These are phyloP conservation scores for Phengaris arion DNA, from an alignment of 2,888 invertebrate species.

Conservation along the genomic window DNA sequence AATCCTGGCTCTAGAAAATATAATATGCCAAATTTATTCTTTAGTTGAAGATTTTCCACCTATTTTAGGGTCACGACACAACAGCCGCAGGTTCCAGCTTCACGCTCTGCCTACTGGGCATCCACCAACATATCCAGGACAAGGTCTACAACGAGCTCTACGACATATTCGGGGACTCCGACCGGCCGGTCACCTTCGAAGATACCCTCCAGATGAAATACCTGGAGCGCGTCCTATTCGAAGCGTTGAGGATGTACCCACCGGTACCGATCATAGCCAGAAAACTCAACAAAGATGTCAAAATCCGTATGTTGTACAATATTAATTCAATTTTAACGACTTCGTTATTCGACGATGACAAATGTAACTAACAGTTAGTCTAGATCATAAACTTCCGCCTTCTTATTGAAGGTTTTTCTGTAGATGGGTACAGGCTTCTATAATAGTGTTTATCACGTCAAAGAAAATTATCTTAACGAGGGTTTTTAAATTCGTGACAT, in stretches of 20 bases:
- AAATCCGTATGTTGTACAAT: slow-evolving; percentile 73
- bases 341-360: too few relatives aligned
- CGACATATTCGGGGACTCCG: slow-evolving; percentile 87
- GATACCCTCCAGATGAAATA: slow-evolving; percentile 91
- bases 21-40: too few relatives aligned
- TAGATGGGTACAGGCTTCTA: too few relatives aligned
- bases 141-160: slow-evolving; percentile 86
- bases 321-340: too few relatives aligned
- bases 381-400: too few relatives aligned
- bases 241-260: slow-evolving; percentile 87
- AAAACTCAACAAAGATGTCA: slow-evolving; percentile 83
- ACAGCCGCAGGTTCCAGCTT: slow-evolving; percentile 90
- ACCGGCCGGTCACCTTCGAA: slow-evolving; percentile 86
- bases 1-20: too few relatives aligned
- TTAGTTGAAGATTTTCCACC: too few relatives aligned
- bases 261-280: slow-evolving; percentile 89
- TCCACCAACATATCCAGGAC: slow-evolving; percentile 88
- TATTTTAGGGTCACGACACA: slow-evolving; percentile 69
- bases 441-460: too few relatives aligned
- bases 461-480: too few relatives aligned
- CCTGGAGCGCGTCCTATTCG: slow-evolving; percentile 87
- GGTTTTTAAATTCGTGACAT: too few relatives aligned
- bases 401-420: too few relatives aligned
- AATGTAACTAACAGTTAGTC: too few relatives aligned
- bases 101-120: slow-evolving; percentile 89